Evolutionary conservation across 2,888 invertebrate genomes (phyloP).

Genomic region (Dioctria rufipes): DNA sequence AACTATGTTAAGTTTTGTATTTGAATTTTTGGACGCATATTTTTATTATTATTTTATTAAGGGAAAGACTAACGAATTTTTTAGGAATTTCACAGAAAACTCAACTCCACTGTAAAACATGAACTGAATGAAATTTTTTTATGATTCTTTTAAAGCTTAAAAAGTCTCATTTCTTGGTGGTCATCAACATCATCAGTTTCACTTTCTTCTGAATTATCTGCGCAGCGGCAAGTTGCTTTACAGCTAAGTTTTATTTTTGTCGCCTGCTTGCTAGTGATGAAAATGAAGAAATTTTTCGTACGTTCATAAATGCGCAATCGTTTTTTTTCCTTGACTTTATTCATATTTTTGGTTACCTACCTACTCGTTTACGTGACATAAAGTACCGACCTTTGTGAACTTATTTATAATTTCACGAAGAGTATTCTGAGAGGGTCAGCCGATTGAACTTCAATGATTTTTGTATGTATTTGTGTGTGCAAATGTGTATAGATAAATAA

Average conservation of each 20-base stretch:
- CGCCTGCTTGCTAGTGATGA: neutral
- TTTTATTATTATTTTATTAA: no score
- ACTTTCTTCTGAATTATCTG: neutral
- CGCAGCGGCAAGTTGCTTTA: neutral
- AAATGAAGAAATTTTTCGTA: neutral
- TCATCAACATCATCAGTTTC: neutral
- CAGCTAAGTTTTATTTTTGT: neutral
- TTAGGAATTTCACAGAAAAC: neutral
- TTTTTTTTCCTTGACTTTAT: neutral
- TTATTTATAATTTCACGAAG: no score
- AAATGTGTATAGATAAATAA: no score
- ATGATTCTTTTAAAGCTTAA: neutral
- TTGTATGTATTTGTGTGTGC: no score
- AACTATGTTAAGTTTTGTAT: no score
- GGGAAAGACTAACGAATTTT: no score
- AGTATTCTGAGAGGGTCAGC: no score
- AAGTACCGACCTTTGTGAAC: no score
- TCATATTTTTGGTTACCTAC: neutral
- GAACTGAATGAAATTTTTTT: no score
- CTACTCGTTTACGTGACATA: neutral
- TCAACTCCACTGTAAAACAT: neutral
- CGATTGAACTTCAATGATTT: no score
- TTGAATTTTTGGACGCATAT: no score
- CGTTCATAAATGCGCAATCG: neutral
- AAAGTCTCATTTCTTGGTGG: neutral